Evolutionary conservation across 2,797 vertebrate species (phyloP), one percentile per base, ranked within the genome.

Genomic region (Acanthurus tractus): DNA sequence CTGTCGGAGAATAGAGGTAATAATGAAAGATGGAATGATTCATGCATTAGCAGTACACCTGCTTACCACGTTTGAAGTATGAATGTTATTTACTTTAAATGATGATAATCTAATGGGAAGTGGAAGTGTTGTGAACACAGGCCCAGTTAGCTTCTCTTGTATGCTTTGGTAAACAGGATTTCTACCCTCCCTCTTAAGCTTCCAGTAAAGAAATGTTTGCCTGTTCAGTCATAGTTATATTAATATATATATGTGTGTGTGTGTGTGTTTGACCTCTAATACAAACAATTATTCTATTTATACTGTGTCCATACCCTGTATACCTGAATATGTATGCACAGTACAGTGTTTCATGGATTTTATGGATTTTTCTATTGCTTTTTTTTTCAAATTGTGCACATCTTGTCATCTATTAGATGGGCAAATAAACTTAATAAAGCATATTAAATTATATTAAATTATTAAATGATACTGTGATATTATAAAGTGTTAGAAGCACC

Each of bases 1-100:
- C 25, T 70, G 50, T 79, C 78, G 81, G 58, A 74, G 25, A 80
- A 75, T 66, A 53, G 42, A 48, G 63, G 59, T 66, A 63, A 63
- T 79, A 65, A 86, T 78, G 56, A 83, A 74, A 80, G 54, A 82
- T 50, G 86, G 71, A 78, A 90, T 81, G 84, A 88, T 78, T 70
- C 71, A 71, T 77, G 82, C 77, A 84, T 83, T 86, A 79, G 71
- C 56, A 84, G 50, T 70, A 88, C 86, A 82, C 76, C 63, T 78
- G 77, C 86, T 81, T 88, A 87, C 88, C 88, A 82, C 57, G 74
- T 89, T 81, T 88, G 86, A 92, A 90, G 85, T 82, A 92, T 89
- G 81, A 80, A 87, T 71, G 84, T 88, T 77, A 89, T 91, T 92
- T 91, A 73, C 54, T 87, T 29, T 2, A 93, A 92, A 91, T 86